These are phyloP conservation scores for Cotesia vestalis DNA, from an alignment of 1,140 invertebrate genomes.

Conservation along the genomic window DNA sequence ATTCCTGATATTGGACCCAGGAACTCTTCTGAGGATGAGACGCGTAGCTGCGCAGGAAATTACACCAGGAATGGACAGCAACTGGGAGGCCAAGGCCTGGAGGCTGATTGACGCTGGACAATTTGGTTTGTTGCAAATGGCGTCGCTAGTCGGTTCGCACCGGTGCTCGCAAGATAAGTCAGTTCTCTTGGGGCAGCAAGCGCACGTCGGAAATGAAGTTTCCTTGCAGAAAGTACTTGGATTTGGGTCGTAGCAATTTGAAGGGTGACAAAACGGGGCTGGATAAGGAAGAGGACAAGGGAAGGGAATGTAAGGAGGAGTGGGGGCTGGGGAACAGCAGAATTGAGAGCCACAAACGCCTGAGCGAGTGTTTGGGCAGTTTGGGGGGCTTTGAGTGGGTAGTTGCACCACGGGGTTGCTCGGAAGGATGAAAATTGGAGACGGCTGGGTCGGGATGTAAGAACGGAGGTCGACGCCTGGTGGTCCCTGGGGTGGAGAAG, in stretches of 20 bases:
- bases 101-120: conserved; percentile 56
- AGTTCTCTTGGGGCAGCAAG: conserved; percentile 39
- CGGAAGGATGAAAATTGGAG: conserved; percentile 59
- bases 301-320: conserved; percentile 39
- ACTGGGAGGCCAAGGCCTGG: conserved; percentile 58
- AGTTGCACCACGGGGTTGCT: conserved; percentile 38
- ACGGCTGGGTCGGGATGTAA: conserved; percentile 39
- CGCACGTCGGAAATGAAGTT: conserved; percentile 30
- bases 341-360: conserved; percentile 26
- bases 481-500: conserved; percentile 21
- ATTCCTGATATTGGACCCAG: conserved; percentile 51
- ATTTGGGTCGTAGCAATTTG: conserved; percentile 12
- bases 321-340: conserved; percentile 34
- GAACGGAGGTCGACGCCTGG: conserved; percentile 49
- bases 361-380: not conserved
- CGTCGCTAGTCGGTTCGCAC: conserved; percentile 46
- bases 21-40: conserved; percentile 53
- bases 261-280: conserved; percentile 23
- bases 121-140: conserved; percentile 50
- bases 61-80: conserved; percentile 56
- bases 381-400: conserved; percentile 21
- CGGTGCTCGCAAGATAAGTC: conserved; percentile 43
- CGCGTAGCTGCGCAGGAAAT: conserved; percentile 55
- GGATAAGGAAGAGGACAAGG: conserved; percentile 42
- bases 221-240: conserved; percentile 14